Evolutionary conservation across 2,113 vertebrate species (phyloP), one percentile per base, ranked within the genome.

Genomic region (Melanerpes formicivorus): DNA sequence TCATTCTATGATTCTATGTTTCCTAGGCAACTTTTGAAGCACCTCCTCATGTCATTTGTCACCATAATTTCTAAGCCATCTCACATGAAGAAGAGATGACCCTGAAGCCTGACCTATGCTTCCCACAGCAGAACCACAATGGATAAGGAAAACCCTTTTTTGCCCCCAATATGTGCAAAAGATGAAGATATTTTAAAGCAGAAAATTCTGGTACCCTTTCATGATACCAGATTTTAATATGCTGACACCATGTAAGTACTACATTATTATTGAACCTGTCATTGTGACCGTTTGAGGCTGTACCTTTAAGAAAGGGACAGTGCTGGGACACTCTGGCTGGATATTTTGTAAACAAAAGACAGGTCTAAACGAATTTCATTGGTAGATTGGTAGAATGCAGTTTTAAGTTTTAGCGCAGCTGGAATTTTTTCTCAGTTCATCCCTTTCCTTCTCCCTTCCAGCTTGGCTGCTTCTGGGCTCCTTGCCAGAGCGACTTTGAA

Each of bases 191-290:
- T 37, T 66, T 86, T 58, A 80, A 10, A 75, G 23, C 5, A 54
- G 19, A 6, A 50, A 7, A 5, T 56, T 80, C 30, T 80, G 55
- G 19, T 29, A 56, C 50, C 56, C 15, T 58, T 30, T 25, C 10
- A 37, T 26, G 15, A 65, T 32, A 75, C 12, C 22, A 56, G 16
- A 46, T 73, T 26, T 65, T 55, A 59, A 42, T 26, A 50, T 40
- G 42, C n/a, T 63, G n/a, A 44, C n/a, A 66, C 0, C 0, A 29
- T 23, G 0, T 4, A 82, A 82, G 17, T 76, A 55, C 27, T 32
- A 32, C 10, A 23, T 22, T 23, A 9, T n/a, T 67, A 67, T 30
- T 65, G 77, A 59, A 65, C 3, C 34, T n/a, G n/a, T n/a, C n/a
- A n/a, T n/a, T n/a, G n/a, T n/a, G n/a, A n/a, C n/a, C n/a, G n/a